Evolutionary conservation across 2,797 vertebrate species (phyloP), one percentile per base, ranked within the genome.

Genomic region (Serranus cabrilla): DNA sequence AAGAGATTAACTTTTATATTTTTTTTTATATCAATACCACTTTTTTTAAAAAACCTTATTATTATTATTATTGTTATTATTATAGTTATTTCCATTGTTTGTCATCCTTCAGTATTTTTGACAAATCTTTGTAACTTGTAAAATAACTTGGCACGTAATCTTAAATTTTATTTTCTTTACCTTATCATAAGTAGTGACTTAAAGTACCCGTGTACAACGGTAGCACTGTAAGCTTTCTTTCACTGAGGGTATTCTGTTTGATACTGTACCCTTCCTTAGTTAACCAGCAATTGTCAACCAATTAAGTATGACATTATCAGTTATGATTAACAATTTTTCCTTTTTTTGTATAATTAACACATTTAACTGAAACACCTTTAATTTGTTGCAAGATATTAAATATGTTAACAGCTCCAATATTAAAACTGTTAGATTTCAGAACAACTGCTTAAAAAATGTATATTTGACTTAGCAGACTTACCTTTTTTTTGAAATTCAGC

Each of bases 401-500:
- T 17, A 55, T 40, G 5, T n/a, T 11, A n/a, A 45, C 9, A 60
- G 0, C 0, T 16, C 20, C 31, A 14, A 14, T 3, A 21, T 56
- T 8, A 21, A 65, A 51, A 20, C 6, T 23, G 10, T 40, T 55
- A 45, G 3, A 59, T 49, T 43, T 65, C 1, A 56, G 73, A 56
- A 17, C 3, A 46, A 9, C 17, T 3, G 16, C 3, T 20, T 34
- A 7, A 10, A 47, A 61, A 25, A 56, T 12, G 2, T 7, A 17
- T 54, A 45, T 17, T 46, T 40, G 0, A 73, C 27, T 31, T 60
- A 69, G 17, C 11, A 43, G 45, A 50, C 87, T 89, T 90, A 92
- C 89, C 0, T 81, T 5, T 8, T 20, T 54, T 0, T 0, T 0
- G 0, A 86, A 0, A 0, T 0, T 0, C 34, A 5, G 0, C 2